Conservation (phyloP, 2,888 invertebrate species). For the Deroplatys truncata region DNA sequence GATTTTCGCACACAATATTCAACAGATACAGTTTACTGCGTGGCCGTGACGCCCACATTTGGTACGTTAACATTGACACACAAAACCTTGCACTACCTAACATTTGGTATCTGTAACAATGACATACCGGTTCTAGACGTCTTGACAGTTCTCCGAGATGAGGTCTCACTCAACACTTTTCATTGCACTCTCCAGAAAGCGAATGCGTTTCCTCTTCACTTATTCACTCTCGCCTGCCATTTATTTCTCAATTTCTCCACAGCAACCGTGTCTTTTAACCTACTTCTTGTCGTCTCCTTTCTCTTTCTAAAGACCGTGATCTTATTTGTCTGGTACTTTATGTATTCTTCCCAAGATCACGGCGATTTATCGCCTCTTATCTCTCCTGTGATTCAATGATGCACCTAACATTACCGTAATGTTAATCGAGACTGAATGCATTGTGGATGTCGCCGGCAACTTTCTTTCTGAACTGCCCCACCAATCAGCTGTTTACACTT, state of each 20-base stretch:
- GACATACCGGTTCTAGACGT: not conserved
- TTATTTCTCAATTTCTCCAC: slow-evolving; percentile 2
- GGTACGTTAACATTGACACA: no score
- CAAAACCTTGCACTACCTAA: no score
- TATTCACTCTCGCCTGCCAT: not conserved
- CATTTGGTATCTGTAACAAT: not conserved
- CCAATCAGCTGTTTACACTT: not conserved
- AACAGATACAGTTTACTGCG: no score
- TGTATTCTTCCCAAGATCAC: not conserved
- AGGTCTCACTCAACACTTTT: not conserved
- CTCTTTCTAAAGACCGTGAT: not conserved
- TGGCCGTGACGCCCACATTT: no score
- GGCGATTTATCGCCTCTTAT: not conserved
- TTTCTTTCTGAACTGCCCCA: not conserved
- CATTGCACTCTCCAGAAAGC: not conserved
- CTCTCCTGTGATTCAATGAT: not conserved
- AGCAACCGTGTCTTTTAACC: not conserved
- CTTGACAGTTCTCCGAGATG: no score
- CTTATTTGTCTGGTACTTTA: not conserved
- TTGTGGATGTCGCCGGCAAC: not conserved
- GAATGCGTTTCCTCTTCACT: not conserved
- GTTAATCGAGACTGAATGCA: not conserved
- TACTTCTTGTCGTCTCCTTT: not conserved
- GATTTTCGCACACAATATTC: no score
- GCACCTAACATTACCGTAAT: not conserved